Evolutionary conservation across 2,113 vertebrate genomes (phyloP).

Genomic region (Oenanthe melanoleuca): DNA sequence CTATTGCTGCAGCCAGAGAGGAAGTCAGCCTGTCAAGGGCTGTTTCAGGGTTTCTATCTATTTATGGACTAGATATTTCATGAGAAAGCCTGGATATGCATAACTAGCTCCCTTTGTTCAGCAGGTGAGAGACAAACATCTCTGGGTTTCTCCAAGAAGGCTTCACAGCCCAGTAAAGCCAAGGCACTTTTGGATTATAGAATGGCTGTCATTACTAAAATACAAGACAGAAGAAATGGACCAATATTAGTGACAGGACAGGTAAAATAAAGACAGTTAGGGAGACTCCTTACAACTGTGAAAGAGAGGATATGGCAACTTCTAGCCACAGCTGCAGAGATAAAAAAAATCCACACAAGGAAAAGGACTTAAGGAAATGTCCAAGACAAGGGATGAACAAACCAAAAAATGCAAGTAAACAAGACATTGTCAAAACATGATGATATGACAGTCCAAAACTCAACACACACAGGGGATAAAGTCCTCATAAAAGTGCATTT

Average conservation of each 20-base stretch:
- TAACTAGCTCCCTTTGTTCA: neutral
- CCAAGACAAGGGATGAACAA: neutral
- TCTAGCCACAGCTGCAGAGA: neutral
- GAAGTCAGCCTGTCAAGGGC: neutral
- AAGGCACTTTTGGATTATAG: neutral
- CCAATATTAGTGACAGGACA: neutral
- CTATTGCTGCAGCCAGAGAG: neutral
- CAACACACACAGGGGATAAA: rapidly evolving
- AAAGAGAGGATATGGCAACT: neutral
- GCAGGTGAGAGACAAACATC: neutral
- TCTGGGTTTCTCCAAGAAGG: neutral
- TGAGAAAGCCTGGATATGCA: neutral
- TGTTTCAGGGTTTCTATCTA: neutral
- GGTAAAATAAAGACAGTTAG: neutral
- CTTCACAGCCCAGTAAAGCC: neutral
- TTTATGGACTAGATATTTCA: neutral
- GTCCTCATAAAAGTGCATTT: neutral
- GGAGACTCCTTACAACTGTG: neutral
- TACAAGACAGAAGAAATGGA: neutral
- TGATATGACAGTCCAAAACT: neutral
- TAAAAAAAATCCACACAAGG: neutral
- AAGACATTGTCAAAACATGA: neutral
- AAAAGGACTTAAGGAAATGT: neutral
- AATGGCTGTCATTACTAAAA: neutral
- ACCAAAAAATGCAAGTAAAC: neutral